Evolutionary conservation across 2,797 vertebrate species (phyloP).

Genomic region (Gambelia wislizenii): DNA sequence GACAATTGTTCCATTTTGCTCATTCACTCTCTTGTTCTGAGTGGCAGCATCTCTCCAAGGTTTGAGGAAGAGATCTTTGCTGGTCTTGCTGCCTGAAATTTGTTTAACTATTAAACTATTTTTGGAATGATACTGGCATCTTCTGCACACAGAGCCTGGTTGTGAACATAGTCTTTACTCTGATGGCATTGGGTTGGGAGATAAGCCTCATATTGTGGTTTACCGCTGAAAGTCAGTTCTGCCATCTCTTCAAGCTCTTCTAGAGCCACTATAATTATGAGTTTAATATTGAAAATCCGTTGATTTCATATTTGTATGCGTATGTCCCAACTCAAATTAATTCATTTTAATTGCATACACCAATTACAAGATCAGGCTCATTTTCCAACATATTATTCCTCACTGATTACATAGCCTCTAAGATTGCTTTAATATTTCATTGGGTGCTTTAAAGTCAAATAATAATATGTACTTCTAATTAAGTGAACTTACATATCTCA

Average conservation of each 20-base stretch:
- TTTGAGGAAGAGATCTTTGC: neutral
- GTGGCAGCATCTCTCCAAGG: neutral
- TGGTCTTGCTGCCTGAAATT: neutral
- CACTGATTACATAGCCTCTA: conserved; percentile 79
- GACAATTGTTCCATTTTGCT: neutral
- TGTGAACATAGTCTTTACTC: neutral
- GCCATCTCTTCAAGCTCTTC: conserved; percentile 60
- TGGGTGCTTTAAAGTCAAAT: conserved; percentile 82
- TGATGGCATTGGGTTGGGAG: neutral
- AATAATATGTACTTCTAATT: conserved; percentile 85
- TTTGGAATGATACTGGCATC: neutral
- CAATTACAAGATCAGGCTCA: conserved; percentile 82
- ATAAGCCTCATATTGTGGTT: conserved; percentile 14
- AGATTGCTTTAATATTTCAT: conserved; percentile 84
- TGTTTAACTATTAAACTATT: neutral
- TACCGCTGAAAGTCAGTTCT: conserved; percentile 57
- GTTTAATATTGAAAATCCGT: conserved; percentile 80
- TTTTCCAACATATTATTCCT: conserved; percentile 81
- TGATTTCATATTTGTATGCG: conserved; percentile 82
- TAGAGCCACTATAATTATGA: conserved; percentile 77
- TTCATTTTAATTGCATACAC: conserved; percentile 83
- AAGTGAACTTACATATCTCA: conserved; percentile 77
- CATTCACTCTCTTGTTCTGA: neutral
- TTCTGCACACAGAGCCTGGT: neutral
- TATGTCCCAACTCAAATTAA: conserved; percentile 82